Conservation (phyloP, 2,113 vertebrate species). For the Clarias magur region DNA sequence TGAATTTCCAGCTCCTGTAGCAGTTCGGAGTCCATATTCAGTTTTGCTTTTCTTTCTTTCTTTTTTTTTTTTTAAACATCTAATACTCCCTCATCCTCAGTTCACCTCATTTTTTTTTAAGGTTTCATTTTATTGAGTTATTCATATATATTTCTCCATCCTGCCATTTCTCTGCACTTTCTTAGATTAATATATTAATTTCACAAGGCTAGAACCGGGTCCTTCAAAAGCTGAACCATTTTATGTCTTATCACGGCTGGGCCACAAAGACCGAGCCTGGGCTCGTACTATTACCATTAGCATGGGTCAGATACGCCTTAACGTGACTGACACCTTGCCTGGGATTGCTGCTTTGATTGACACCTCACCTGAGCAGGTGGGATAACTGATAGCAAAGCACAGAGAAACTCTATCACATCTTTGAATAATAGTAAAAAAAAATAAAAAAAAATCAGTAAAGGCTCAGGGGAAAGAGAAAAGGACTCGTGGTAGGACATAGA, state of each 20-base stretch:
- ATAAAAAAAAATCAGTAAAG: not conserved
- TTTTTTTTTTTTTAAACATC: conserved; percentile 45
- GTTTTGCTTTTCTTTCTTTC: conserved; percentile 42
- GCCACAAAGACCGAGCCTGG: conserved; percentile 55
- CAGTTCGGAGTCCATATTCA: conserved; percentile 43
- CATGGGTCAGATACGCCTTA: conserved; percentile 53
- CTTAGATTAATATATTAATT: conserved; percentile 77
- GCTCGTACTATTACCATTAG: conserved; percentile 52
- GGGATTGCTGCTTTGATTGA: conserved; percentile 58
- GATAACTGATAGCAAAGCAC: conserved; percentile 45
- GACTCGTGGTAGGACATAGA: not conserved
- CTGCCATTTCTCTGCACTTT: conserved; percentile 47
- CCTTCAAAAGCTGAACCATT: conserved; percentile 84
- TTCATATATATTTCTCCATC: conserved; percentile 53
- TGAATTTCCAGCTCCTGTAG: conserved; percentile 33
- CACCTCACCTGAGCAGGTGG: conserved; percentile 58
- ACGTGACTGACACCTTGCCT: conserved; percentile 53
- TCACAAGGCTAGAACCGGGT: conserved; percentile 85
- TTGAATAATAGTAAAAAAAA: conserved; percentile 11
- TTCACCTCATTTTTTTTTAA: conserved; percentile 63
- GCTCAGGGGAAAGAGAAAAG: not conserved
- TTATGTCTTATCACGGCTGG: conserved; percentile 54
- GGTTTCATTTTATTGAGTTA: conserved; percentile 67
- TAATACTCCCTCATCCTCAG: conserved; percentile 28
- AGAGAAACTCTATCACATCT: conserved; percentile 3